Evolutionary conservation across 2,888 invertebrate genomes (phyloP).

Genomic region (Liopterus haemorrhoidalis): DNA sequence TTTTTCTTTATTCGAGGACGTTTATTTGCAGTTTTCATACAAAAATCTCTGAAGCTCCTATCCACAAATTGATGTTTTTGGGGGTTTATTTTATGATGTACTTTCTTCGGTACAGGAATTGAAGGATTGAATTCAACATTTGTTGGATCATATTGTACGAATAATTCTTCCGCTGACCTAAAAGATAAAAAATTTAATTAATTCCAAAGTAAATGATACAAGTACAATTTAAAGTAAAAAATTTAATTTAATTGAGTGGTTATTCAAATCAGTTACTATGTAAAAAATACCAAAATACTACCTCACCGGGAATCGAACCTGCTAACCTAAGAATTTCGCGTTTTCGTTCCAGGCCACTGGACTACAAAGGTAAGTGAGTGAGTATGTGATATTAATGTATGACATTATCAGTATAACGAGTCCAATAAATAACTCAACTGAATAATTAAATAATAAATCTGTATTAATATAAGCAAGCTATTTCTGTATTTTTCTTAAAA

Average conservation of each 20-base stretch:
- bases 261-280: conserved; percentile 6
- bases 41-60: conserved; percentile 45
- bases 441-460: too few relatives aligned
- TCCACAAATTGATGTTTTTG: conserved; percentile 46
- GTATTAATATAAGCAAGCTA: too few relatives aligned
- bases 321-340: too few relatives aligned
- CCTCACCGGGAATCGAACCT: too few relatives aligned
- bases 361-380: too few relatives aligned
- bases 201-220: conserved; percentile 19
- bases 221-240: conserved; percentile 6
- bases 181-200: conserved; percentile 29
- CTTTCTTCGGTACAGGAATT: conserved; percentile 57
- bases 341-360: too few relatives aligned
- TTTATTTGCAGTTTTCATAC: conserved; percentile 43
- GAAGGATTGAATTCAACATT: conserved; percentile 69
- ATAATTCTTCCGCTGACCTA: conserved; percentile 61
- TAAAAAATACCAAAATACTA: too few relatives aligned
- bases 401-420: too few relatives aligned
- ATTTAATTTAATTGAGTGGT: not conserved
- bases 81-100: conserved; percentile 40
- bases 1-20: conserved; percentile 8
- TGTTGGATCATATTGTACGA: conserved; percentile 59
- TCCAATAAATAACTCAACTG: too few relatives aligned
- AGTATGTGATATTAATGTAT: too few relatives aligned
- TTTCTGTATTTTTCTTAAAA: too few relatives aligned